Base-by-base conservation (phyloP, 2,888 invertebrate genomes). In the Portevinia maculata region DNA sequence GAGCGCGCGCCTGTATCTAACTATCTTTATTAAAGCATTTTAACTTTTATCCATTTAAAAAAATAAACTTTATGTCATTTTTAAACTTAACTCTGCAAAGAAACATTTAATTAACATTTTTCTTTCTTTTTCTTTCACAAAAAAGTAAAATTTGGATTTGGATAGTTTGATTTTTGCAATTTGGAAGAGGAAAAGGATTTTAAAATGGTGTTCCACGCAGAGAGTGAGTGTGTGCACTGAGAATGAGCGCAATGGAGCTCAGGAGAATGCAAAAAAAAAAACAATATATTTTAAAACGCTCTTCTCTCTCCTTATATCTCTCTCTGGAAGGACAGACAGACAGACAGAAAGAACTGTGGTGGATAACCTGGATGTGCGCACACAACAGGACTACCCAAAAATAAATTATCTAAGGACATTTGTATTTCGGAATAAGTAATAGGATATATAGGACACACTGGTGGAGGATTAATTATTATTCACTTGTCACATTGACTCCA, bases 141-240 rank as follows among this genome's bases (percentile, higher is more conserved):
- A 67, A 37, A 34, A 67, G 15, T 30, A 71, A 57, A 52, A 32
- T 83, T 78, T 78, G 83, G 83, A 81, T 70, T 76, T 76, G 81
- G 81, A 83, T 73, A 83, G 83, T 83, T 83, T 83, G 78, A 37
- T 83, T 83, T 78, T 83, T 73, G 65, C 83, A 78, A 78, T 83
- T 78, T 83, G 83, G 83, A 78, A 60, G 32, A 76, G 69, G 60
- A 59, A 34, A 60, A 78, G 71, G 78, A 81, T 44, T 73, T 71
- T 9, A 41, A 17, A 71, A 59, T 60, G 59, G 39, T 60, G 73
- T 62, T 19, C 52, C 48, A 21, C 50, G 55, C 41, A 34, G 46
- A 67, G 50, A 59, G 32, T 24, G 34, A 32, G 13, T 24, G 19
- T 11, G 32, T 15, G 50, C 48, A 53, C 7, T 70, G 59, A 64